These are phyloP conservation scores for Rhabditoides inermis DNA, from an alignment of 2,888 invertebrate species.

Conservation along the genomic window DNA sequence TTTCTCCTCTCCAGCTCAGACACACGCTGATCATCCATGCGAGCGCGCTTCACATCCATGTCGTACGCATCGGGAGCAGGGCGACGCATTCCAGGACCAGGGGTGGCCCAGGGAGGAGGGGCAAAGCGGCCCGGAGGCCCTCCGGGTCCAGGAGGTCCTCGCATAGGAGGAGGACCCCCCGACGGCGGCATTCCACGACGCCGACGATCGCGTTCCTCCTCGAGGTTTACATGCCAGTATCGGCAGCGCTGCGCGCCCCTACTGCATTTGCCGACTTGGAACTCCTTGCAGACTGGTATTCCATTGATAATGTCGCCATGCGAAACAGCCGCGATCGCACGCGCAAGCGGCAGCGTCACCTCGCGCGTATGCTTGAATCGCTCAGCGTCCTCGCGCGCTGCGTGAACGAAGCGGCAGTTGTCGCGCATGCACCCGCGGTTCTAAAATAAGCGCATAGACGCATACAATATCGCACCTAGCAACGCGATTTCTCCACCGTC, in stretches of 20 bases:
- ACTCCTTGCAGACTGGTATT: slow-evolving; percentile 51
- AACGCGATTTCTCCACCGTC: no score
- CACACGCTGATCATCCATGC: slow-evolving; percentile 16
- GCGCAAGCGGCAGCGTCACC: slow-evolving; percentile 59
- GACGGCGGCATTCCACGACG: slow-evolving; percentile 56
- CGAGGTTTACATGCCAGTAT: slow-evolving; percentile 50
- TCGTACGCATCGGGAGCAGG: no score
- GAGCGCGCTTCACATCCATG: slow-evolving; percentile 15
- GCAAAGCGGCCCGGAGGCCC: slow-evolving; percentile 2
- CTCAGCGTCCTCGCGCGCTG: slow-evolving; percentile 67
- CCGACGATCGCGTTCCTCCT: slow-evolving; percentile 50
- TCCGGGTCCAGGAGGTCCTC: slow-evolving; percentile 12
- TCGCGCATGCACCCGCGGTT: slow-evolving; percentile 69
- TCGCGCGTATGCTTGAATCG: slow-evolving; percentile 67
- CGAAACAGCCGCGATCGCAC: slow-evolving; percentile 53
- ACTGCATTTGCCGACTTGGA: slow-evolving; percentile 44
- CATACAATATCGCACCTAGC: no score
- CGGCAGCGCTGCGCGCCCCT: slow-evolving; percentile 47
- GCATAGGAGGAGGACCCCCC: slow-evolving; percentile 25
- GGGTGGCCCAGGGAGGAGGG: slow-evolving; percentile 7
- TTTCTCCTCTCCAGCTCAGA: slow-evolving; percentile 34
- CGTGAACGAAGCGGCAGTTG: slow-evolving; percentile 62
- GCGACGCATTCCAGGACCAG: slow-evolving; percentile 6
- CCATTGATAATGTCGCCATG: slow-evolving; percentile 49
- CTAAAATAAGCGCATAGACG: slow-evolving; percentile 31